Conservation (phyloP, 2,797 vertebrate species). For the Columba guinea region DNA sequence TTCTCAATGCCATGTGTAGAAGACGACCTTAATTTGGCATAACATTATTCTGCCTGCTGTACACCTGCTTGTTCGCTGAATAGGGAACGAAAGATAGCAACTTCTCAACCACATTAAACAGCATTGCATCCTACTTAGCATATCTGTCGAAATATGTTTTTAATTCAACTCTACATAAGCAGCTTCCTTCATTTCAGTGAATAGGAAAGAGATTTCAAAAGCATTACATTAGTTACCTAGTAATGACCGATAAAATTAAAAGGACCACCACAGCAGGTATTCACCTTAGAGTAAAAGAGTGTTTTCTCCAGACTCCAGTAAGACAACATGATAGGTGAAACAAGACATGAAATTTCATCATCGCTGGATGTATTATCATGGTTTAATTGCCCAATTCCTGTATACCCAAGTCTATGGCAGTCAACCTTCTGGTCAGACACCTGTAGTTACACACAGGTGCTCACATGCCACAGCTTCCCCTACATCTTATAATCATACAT, state of each 20-base stretch:
- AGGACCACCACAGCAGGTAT: neutral
- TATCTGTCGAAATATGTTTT: slow-evolving; percentile 55
- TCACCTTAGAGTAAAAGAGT: neutral
- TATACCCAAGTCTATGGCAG: neutral
- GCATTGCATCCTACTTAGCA: slow-evolving; percentile 38
- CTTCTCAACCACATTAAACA: slow-evolving; percentile 62
- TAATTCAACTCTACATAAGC: slow-evolving; percentile 25
- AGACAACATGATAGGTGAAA: neutral
- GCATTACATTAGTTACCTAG: neutral
- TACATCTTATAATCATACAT: neutral
- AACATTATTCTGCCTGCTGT: slow-evolving; percentile 76
- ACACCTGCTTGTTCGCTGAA: slow-evolving; percentile 74
- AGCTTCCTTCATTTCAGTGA: slow-evolving; percentile 22
- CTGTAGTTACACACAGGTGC: neutral
- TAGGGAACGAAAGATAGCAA: slow-evolving; percentile 69
- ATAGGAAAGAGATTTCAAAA: slow-evolving; percentile 36
- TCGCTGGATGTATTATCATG: neutral
- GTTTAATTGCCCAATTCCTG: neutral
- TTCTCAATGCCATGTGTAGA: slow-evolving; percentile 76
- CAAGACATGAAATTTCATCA: neutral
- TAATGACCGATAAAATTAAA: neutral
- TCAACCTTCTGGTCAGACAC: neutral
- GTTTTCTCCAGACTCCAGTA: neutral
- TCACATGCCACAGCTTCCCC: neutral
- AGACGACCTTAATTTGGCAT: slow-evolving; percentile 81